Evolutionary conservation across 2,113 vertebrate species (phyloP).

Genomic region (Centropus unirufus): DNA sequence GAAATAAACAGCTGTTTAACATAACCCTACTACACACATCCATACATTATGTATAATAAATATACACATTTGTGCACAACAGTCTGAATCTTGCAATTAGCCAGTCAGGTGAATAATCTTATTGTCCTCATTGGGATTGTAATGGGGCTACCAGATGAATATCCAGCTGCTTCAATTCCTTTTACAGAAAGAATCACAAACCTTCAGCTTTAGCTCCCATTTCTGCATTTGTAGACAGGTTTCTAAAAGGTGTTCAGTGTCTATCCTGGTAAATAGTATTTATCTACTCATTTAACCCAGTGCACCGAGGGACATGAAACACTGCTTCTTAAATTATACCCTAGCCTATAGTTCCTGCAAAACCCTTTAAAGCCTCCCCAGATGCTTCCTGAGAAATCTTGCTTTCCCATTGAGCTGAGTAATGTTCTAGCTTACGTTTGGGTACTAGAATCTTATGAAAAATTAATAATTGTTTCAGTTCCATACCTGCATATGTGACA

Average conservation of each 20-base stretch:
- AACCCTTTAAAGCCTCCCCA: background rate
- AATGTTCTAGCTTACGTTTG: background rate
- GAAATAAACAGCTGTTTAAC: constrained; percentile 15
- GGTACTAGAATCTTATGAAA: background rate
- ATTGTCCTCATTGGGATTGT: constrained; percentile 17
- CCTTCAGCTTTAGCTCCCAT: background rate
- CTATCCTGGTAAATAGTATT: background rate
- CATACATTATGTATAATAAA: background rate
- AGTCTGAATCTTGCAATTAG: background rate
- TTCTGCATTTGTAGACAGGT: background rate
- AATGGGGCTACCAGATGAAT: constrained; percentile 3
- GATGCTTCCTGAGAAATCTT: background rate
- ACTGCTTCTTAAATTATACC: background rate
- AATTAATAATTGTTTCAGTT: background rate
- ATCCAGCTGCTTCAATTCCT: constrained; percentile 11
- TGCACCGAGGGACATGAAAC: background rate
- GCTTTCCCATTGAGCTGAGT: background rate
- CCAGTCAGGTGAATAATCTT: constrained; percentile 23
- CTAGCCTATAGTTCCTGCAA: background rate
- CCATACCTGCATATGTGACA: background rate
- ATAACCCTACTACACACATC: background rate
- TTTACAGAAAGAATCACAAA: background rate
- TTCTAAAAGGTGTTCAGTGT: background rate
- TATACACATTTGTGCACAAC: background rate
- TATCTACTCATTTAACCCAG: background rate